These are phyloP conservation scores for Austrofundulus limnaeus DNA, from an alignment of 2,113 vertebrate genomes.

Conservation along the genomic window DNA sequence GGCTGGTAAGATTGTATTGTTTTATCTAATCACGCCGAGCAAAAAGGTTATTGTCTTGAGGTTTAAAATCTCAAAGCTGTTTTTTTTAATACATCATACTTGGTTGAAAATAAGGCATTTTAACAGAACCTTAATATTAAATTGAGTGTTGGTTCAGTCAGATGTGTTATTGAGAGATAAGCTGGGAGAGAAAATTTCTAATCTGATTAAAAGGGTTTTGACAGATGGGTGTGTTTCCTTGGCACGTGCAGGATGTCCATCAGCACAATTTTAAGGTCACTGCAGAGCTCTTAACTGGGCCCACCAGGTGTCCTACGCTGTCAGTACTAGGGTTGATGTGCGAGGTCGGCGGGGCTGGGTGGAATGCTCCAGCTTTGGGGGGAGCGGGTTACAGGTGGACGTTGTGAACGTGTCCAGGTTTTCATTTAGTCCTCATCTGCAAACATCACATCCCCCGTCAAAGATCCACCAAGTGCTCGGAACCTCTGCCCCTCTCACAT, in stretches of 20 bases:
- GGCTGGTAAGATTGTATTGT: too few relatives aligned
- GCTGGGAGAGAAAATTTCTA: background rate
- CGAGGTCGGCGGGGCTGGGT: slow-evolving; percentile 10
- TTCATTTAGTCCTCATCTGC: slow-evolving; percentile 22
- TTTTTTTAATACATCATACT: background rate
- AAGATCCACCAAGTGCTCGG: slow-evolving; percentile 31
- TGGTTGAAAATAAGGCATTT: background rate
- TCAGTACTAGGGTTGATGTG: slow-evolving; percentile 40
- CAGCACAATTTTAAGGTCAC: slow-evolving; percentile 17
- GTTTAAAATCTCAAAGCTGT: background rate
- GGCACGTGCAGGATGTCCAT: background rate
- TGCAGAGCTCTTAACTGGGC: slow-evolving; percentile 45
- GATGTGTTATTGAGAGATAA: background rate
- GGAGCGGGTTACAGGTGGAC: slow-evolving; percentile 22
- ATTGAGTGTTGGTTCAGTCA: background rate
- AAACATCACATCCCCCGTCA: slow-evolving; percentile 19
- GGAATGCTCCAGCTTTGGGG: slow-evolving; percentile 10
- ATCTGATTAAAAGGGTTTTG: background rate
- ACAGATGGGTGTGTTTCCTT: slow-evolving; percentile 1
- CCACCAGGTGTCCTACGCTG: slow-evolving; percentile 43
- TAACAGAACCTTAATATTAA: background rate
- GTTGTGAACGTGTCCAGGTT: slow-evolving; percentile 25
- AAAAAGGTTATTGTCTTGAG: background rate
- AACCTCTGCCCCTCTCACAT: slow-evolving; percentile 34
- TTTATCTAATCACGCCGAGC: background rate